A percentile compares a stretch with the other conserved stretches of the same genome.
Conservation (phyloP, 1,140 invertebrate genomes). For the Drosophila sechellia region DNA sequence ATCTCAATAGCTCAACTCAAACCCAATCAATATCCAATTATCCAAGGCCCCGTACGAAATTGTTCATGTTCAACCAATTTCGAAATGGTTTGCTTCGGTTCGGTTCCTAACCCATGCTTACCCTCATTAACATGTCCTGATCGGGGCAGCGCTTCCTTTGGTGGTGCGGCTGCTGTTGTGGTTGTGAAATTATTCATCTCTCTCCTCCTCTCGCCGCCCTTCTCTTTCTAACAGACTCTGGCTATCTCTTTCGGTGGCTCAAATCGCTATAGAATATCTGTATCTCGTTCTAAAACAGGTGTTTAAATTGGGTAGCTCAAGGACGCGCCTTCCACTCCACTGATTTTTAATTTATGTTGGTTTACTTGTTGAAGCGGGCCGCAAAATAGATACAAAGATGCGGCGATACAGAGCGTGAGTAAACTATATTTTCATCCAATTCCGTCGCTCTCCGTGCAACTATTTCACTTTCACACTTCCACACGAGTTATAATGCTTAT, state of each 20-base stretch:
- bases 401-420: conserved; percentile 8
- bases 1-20: conserved; percentile 12
- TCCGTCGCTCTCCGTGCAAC: conserved; percentile 57
- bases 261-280: conserved; percentile 1
- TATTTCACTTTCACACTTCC: conserved; percentile 78
- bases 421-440: conserved; percentile 64
- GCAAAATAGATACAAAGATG: conserved; percentile 22
- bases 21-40: conserved; percentile 60
- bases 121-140: conserved; percentile 83
- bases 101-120: conserved; percentile 49
- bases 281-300: conserved; percentile 57
- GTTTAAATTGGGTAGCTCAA: conserved; percentile 64
- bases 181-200: conserved; percentile 84
- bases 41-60: conserved; percentile 38
- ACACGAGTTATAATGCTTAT: conserved; percentile 40
- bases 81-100: conserved; percentile 16
- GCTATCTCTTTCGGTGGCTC: neutral
- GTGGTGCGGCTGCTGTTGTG: conserved; percentile 68
- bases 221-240: neutral
- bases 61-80: conserved; percentile 51
- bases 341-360: conserved; percentile 20
- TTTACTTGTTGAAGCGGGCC: conserved; percentile 57
- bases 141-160: conserved; percentile 78
- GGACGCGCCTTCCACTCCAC: conserved; percentile 69
- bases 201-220: conserved; percentile 1